phyloP scores from a whole-genome alignment of 2,888 invertebrate species.

The Drosophila gaucha region DNA sequence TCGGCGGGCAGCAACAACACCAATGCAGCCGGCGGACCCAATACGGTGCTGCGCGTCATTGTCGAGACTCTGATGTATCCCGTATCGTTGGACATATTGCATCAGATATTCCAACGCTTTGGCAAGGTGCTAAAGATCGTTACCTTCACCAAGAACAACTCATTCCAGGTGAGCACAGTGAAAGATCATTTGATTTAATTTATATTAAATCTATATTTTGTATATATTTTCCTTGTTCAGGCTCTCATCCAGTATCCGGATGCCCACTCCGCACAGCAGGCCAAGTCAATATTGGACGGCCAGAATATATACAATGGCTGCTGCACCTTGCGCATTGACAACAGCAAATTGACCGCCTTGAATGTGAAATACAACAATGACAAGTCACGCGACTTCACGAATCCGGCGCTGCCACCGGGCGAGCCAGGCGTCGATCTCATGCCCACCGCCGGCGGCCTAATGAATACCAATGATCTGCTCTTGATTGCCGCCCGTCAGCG shows the following conservation, averaged over 20 bases:
- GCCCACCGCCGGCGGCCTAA: constrained; percentile 86
- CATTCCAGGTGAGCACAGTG: constrained; percentile 84
- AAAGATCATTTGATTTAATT: neutral
- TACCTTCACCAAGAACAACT: constrained; percentile 99
- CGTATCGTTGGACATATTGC: constrained; percentile 98
- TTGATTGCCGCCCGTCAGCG: constrained; percentile 85
- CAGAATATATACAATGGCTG: constrained; percentile 99
- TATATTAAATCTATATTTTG: neutral
- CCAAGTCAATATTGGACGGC: constrained; percentile 98
- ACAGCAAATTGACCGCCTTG: constrained; percentile 98
- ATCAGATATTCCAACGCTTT: constrained; percentile 98
- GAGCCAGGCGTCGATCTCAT: constrained; percentile 89
- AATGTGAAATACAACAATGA: constrained; percentile 99
- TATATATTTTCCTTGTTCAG: constrained; percentile 85
- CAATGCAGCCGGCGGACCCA: constrained; percentile 90
- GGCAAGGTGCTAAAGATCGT: constrained; percentile 99
- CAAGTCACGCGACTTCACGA: constrained; percentile 99
- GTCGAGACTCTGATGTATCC: constrained; percentile 99
- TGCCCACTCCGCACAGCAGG: constrained; percentile 97
- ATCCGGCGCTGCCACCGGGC: constrained; percentile 98
- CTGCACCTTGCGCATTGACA: constrained; percentile 99
- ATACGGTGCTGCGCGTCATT: constrained; percentile 98
- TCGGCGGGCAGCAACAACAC: constrained; percentile 84
- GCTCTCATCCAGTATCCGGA: constrained; percentile 99
- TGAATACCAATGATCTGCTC: constrained; percentile 86